These are phyloP conservation scores for Lepidochrysops patricia DNA, from an alignment of 2,888 invertebrate species.

Conservation along the genomic window DNA sequence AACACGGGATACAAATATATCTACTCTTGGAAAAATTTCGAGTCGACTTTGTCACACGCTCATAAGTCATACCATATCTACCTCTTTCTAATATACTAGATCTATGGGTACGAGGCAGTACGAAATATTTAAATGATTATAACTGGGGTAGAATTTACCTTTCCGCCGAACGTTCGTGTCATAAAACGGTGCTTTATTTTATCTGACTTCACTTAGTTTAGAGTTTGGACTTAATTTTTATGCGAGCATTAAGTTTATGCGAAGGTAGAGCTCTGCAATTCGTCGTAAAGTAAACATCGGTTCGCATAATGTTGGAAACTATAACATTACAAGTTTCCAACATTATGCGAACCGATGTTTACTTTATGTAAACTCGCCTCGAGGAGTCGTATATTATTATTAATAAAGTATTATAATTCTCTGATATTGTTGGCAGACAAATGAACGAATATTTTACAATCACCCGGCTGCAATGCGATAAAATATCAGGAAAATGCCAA, in stretches of 20 bases:
- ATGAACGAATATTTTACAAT: conserved; percentile 29
- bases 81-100: too few relatives aligned
- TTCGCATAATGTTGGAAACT: neutral
- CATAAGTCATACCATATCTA: too few relatives aligned
- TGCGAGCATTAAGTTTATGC: neutral
- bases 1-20: too few relatives aligned
- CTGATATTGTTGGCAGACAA: conserved; percentile 8
- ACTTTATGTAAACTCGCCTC: neutral
- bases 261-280: neutral
- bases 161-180: neutral
- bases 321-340: neutral
- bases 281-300: neutral
- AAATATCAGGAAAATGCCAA: conserved; percentile 30
- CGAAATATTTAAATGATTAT: conserved; percentile 11
- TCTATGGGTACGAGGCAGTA: too few relatives aligned
- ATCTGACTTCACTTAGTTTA: conserved; percentile 1
- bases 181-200: conserved; percentile 5
- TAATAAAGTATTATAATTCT: conserved; percentile 9
- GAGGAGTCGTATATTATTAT: conserved; percentile 4
- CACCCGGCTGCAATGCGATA: conserved; percentile 39
- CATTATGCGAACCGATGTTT: neutral
- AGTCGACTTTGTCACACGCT: too few relatives aligned
- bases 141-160: conserved; percentile 8
- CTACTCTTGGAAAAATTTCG: too few relatives aligned
- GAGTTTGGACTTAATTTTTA: conserved; percentile 2